Percentiles rank a stretch among this genome's conserved stretches.
phyloP scores from a whole-genome alignment of 2,797 vertebrate species.

The Dryobates pubescens region DNA sequence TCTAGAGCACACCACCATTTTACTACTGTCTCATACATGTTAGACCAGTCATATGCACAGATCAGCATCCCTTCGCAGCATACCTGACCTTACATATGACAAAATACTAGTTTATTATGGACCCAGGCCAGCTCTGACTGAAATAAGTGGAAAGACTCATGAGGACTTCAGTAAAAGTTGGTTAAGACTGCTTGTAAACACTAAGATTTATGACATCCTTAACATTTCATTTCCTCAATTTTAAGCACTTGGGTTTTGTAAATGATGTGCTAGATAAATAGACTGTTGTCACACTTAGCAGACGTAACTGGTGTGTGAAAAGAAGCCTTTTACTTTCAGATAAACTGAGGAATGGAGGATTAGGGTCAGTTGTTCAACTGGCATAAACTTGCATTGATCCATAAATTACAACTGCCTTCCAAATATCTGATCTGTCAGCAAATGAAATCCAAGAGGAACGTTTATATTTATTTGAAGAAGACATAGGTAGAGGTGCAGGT shows the following conservation, averaged over 20 bases:
- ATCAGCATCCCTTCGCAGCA: not conserved
- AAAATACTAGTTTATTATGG: constrained; percentile 47
- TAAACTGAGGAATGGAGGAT: not conserved
- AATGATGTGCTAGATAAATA: constrained; percentile 31
- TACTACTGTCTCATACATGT: not conserved
- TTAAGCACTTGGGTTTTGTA: constrained; percentile 48
- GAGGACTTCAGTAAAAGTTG: constrained; percentile 7
- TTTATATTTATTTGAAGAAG: not conserved
- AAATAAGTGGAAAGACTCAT: constrained; percentile 5
- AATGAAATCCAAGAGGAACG: constrained; percentile 6
- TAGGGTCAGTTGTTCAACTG: not conserved
- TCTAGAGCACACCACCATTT: not conserved
- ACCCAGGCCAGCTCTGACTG: constrained; percentile 9
- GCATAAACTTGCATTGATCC: not conserved
- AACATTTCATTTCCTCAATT: constrained; percentile 66
- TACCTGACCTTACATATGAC: not conserved
- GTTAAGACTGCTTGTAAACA: constrained; percentile 15
- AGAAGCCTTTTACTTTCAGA: constrained; percentile 12
- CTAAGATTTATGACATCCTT: constrained; percentile 50
- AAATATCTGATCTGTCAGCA: constrained; percentile 5
- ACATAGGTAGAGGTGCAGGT: not conserved
- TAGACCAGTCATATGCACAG: not conserved
- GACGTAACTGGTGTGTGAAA: constrained; percentile 18
- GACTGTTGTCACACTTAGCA: constrained; percentile 47
- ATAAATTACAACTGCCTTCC: not conserved